These are phyloP conservation scores for Nomada ruficornis DNA, from an alignment of 2,888 invertebrate species.

Conservation along the genomic window DNA sequence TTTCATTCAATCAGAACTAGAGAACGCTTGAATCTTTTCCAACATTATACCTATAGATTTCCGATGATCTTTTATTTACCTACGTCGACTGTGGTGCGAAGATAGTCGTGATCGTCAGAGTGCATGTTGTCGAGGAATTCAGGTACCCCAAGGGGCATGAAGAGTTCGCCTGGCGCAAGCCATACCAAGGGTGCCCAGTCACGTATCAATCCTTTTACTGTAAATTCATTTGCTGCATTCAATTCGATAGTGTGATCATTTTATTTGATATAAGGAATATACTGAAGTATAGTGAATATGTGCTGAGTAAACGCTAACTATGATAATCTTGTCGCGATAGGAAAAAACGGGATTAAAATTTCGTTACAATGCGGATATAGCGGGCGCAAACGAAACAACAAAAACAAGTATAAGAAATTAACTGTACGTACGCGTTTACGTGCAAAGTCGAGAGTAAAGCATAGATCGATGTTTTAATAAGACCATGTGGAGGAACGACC, in stretches of 20 bases:
- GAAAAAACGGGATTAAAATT: background rate
- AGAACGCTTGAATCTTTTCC: background rate
- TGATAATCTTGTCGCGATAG: background rate
- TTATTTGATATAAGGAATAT: background rate
- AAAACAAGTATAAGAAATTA: background rate
- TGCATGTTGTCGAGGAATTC: constrained; percentile 87
- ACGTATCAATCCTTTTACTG: constrained; percentile 84
- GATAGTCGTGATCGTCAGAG: constrained; percentile 73
- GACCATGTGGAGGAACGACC: background rate
- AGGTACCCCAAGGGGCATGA: constrained; percentile 87
- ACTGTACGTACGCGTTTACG: background rate
- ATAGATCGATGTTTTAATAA: background rate
- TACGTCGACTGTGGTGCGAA: constrained; percentile 76
- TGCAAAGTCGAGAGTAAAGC: constrained; percentile 1
- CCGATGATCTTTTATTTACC: constrained; percentile 69
- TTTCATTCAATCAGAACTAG: background rate
- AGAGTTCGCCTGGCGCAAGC: constrained; percentile 88
- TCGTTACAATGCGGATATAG: background rate
- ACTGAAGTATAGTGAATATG: too few species aligned
- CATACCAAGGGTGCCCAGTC: constrained; percentile 89
- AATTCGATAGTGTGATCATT: background rate
- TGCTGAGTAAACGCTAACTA: background rate
- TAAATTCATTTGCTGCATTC: constrained; percentile 13
- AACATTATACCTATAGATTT: background rate
- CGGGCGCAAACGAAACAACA: background rate